Evolutionary conservation across 2,888 invertebrate genomes (phyloP), one percentile per base, ranked within the genome.

Genomic region (Zygogramma bicolorata): DNA sequence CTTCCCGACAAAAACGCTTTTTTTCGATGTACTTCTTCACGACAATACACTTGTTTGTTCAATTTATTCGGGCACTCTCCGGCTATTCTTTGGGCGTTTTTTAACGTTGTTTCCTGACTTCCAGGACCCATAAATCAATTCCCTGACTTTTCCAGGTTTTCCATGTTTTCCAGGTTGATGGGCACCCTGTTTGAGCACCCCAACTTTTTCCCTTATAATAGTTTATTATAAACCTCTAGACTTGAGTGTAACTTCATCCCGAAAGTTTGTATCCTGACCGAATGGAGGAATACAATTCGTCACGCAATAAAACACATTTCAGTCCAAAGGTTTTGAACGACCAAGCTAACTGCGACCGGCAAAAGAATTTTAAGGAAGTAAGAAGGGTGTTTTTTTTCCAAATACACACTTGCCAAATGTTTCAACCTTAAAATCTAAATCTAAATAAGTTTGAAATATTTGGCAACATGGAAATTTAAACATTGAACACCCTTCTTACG

Each of bases 171-270:
- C n/a, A n/a, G n/a, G n/a, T n/a, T n/a, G n/a, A n/a, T n/a, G n/a
- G n/a, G n/a, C n/a, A n/a, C n/a, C n/a, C n/a, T n/a, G n/a, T n/a
- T n/a, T n/a, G n/a, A 53, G 53, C 53, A 53, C 53, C 53, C 13
- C 15, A 53, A 53, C 53, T 53, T 53, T 20, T 22, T 15, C 53
- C 53, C 22, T 53, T 20, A 53, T 53, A 53, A 53, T 53, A 53
- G 53, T 53, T 53, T 53, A 53, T 53, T 53, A 53, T 53, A 53
- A 53, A 53, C 53, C 53, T 53, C 53, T 53, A 53, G 53, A 53
- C 2, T 53, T n/a, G 15, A 53, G 53, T 53, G 53, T 53, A 53
- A 53, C 53, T 53, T 53, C 15, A 53, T 53, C 53, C 53, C 53
- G 20, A 20, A 53, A 53, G 53, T 53, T 53, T 53, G 53, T 53